A percentile compares a stretch with the other conserved stretches of the same genome.
Conservation (phyloP, 1,140 invertebrate genomes). For the Drepana arcuata region DNA sequence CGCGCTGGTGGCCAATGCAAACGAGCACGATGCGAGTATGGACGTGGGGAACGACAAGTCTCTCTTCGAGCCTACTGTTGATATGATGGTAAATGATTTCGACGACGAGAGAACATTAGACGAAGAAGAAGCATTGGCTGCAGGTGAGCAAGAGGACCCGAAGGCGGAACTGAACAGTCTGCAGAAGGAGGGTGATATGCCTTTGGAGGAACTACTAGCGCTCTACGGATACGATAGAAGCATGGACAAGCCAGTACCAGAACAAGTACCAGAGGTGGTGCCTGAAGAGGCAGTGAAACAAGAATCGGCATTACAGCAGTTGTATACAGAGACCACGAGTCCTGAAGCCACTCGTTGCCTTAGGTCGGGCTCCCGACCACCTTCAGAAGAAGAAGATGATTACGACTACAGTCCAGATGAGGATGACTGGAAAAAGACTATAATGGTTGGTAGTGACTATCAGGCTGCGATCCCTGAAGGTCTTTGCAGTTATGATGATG, state of each 20-base stretch:
- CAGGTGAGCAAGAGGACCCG: constrained; percentile 83
- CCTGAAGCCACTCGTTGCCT: constrained; percentile 55
- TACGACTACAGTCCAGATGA: constrained; percentile 84
- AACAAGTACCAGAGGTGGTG: constrained; percentile 66
- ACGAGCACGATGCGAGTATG: constrained; percentile 70
- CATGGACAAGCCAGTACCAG: constrained; percentile 69
- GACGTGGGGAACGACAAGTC: constrained; percentile 69
- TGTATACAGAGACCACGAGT: constrained; percentile 48
- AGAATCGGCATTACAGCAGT: constrained; percentile 50
- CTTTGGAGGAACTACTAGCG: constrained; percentile 91
- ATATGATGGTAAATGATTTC: constrained; percentile 97
- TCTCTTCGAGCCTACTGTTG: constrained; percentile 79
- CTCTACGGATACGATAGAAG: constrained; percentile 82
- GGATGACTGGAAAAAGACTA: constrained; percentile 87
- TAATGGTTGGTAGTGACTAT: constrained; percentile 96
- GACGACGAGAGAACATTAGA: constrained; percentile 96
- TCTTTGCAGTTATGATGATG: constrained; percentile 92
- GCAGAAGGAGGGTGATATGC: constrained; percentile 94
- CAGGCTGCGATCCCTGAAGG: constrained; percentile 95
- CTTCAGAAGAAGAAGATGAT: constrained; percentile 78
- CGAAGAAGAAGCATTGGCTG: constrained; percentile 95
- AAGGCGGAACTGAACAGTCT: constrained; percentile 91
- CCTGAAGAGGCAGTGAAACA: constrained; percentile 44
- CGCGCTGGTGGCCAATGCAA: constrained; percentile 65
- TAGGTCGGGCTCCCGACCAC: constrained; percentile 59